Percentiles rank a stretch among this genome's conserved stretches.
Evolutionary conservation across 1,140 invertebrate genomes (phyloP).

Genomic region (Drosophila orosa): DNA sequence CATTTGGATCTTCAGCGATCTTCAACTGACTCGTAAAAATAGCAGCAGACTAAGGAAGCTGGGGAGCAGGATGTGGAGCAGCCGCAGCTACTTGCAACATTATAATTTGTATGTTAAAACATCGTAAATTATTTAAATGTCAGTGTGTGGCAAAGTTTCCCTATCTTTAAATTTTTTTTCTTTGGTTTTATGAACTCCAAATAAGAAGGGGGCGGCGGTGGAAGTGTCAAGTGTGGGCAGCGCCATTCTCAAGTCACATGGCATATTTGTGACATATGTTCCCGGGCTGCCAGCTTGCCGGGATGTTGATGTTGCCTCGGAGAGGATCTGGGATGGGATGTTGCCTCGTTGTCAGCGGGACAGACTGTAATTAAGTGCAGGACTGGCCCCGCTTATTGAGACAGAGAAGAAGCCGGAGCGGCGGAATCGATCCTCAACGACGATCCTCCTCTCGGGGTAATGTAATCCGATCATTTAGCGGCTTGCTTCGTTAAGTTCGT

Average conservation of each 20-base stretch:
- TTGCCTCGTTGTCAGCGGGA: conserved; percentile 37
- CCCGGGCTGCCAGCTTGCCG: conserved; percentile 1
- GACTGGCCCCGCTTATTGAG: conserved; percentile 31
- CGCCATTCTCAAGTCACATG: conserved; percentile 45
- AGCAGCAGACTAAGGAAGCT: conserved; percentile 41
- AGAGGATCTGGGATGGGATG: conserved; percentile 1
- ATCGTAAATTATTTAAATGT: conserved; percentile 83
- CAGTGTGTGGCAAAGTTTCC: conserved; percentile 61
- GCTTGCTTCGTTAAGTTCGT: conserved; percentile 78
- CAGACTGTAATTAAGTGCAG: conserved; percentile 66
- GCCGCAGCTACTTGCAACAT: conserved; percentile 64
- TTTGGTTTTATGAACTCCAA: conserved; percentile 45
- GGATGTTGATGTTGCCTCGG: conserved; percentile 17
- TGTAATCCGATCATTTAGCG: conserved; percentile 82
- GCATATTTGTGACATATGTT: conserved; percentile 77
- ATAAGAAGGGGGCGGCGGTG: conserved; percentile 27
- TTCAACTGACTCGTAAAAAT: conserved; percentile 74
- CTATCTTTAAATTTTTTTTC: background rate
- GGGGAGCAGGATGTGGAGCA: conserved; percentile 52
- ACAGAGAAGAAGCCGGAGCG: background rate
- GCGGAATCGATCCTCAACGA: conserved; percentile 44
- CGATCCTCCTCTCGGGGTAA: conserved; percentile 30
- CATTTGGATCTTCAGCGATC: conserved; percentile 29
- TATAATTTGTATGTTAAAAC: conserved; percentile 84
- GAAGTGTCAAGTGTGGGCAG: conserved; percentile 76